A percentile compares a stretch with the other conserved stretches of the same genome.
These are phyloP conservation scores for Pithys albifrons DNA, from an alignment of 2,113 vertebrate species.

Conservation along the genomic window DNA sequence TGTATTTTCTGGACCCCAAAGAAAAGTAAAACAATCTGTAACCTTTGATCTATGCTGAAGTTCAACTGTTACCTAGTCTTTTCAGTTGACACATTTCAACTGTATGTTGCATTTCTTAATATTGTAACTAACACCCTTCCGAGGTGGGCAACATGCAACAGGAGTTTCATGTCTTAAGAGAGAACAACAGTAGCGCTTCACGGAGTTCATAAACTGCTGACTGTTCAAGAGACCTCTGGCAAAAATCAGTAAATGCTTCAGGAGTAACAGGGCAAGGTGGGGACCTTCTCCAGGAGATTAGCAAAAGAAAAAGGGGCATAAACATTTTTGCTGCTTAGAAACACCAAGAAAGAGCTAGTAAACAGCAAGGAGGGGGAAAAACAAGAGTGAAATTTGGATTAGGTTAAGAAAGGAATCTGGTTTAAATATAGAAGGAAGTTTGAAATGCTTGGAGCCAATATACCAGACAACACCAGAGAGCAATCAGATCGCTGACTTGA, in stretches of 20 bases:
- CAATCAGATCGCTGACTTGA: neutral
- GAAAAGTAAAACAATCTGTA: neutral
- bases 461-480: fast-evolving
- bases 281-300: neutral
- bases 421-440: neutral
- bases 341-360: neutral
- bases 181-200: neutral
- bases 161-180: neutral
- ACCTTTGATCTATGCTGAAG: neutral
- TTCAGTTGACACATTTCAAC: neutral
- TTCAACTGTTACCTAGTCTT: neutral
- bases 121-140: neutral
- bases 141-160: neutral
- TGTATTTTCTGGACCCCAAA: neutral
- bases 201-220: neutral
- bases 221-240: neutral
- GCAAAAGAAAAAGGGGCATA: neutral
- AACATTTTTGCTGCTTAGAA: neutral
- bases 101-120: neutral
- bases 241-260: neutral
- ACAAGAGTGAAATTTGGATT: neutral
- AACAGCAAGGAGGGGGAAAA: neutral
- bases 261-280: neutral
- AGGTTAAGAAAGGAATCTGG: neutral
- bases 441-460: neutral